These are phyloP conservation scores for Cichladusa arquata DNA, from an alignment of 2,113 vertebrate species.

Conservation along the genomic window DNA sequence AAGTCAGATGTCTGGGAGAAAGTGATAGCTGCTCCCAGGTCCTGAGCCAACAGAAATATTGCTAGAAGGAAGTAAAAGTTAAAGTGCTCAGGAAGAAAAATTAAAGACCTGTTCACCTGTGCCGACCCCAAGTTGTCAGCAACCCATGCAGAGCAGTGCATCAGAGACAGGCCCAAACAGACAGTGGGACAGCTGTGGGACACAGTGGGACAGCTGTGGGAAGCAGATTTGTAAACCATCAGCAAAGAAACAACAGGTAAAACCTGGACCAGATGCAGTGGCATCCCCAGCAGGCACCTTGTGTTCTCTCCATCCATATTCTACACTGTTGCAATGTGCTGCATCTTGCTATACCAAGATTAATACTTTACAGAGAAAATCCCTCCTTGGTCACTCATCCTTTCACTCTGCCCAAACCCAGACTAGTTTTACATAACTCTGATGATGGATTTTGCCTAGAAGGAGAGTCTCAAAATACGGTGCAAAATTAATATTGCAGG, in stretches of 20 bases:
- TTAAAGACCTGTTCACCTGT: neutral
- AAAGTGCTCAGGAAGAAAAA: neutral
- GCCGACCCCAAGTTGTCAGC: neutral
- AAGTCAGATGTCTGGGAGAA: neutral
- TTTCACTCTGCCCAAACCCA: neutral
- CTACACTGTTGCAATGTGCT: neutral
- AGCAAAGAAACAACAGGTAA: neutral
- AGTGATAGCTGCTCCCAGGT: neutral
- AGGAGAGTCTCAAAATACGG: neutral
- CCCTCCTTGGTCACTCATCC: neutral
- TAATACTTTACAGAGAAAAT: neutral
- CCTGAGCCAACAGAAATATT: neutral
- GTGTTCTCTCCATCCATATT: neutral
- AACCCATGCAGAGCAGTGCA: neutral
- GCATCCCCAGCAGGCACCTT: neutral
- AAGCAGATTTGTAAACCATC: neutral
- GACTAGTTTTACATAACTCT: neutral
- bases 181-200: neutral
- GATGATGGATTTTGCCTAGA: neutral
- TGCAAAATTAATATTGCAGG: neutral
- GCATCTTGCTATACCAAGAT: neutral
- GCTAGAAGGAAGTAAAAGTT: neutral
- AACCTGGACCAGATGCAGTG: neutral
- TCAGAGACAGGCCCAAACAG: neutral
- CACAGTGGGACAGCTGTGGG: neutral